phyloP scores from a whole-genome alignment of 2,888 invertebrate species.

The Netelia fuscicornis region DNA sequence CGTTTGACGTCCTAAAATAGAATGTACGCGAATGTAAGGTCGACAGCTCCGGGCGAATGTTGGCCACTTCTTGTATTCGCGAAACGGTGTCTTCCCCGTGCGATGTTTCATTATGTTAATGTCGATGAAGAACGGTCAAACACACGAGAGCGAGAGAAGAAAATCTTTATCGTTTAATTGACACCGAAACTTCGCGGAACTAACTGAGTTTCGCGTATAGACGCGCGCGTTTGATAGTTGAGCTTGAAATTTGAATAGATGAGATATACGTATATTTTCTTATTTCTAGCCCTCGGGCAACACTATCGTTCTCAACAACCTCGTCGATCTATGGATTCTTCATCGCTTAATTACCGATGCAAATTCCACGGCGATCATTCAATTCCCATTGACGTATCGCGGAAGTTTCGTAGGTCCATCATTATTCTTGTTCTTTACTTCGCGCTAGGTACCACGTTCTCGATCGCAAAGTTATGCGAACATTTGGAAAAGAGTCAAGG shows the following conservation, averaged over 20 bases:
- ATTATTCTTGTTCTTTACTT: neutral
- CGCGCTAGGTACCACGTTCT: neutral
- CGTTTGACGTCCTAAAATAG: too few species aligned
- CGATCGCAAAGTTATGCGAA: neutral
- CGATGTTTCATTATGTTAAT: conserved; percentile 6
- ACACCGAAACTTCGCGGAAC: neutral
- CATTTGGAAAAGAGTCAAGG: conserved; percentile 15
- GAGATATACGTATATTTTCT: neutral
- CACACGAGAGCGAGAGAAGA: neutral
- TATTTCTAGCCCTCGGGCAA: neutral
- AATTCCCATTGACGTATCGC: conserved; percentile 17
- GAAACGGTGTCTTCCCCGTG: neutral
- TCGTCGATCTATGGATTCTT: neutral
- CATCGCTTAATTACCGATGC: conserved; percentile 19
- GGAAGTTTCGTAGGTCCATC: conserved; percentile 23
- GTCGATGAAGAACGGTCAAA: neutral
- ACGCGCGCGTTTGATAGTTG: neutral
- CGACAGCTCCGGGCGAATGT: neutral
- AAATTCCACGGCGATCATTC: conserved; percentile 22
- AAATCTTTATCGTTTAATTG: conserved; percentile 1
- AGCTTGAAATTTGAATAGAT: too few species aligned
- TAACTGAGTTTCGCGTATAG: neutral
- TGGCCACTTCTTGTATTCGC: neutral
- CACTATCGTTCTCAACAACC: neutral
- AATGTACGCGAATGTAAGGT: neutral